Evolutionary conservation across 2,888 invertebrate species (phyloP), one percentile per base, ranked within the genome.

Genomic region (Amaurobius ferox): DNA sequence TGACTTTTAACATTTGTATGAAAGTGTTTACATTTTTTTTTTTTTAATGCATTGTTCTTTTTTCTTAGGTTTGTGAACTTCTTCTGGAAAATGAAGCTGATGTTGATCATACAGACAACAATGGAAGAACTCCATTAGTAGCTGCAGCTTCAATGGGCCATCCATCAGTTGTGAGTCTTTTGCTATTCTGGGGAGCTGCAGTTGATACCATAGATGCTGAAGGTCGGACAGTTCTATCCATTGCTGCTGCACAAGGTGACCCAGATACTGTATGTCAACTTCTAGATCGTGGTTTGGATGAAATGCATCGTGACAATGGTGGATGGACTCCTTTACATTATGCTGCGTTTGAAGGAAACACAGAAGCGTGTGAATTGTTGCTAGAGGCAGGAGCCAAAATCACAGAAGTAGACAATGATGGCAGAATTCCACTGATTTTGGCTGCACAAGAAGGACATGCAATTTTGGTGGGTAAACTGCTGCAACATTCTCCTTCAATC

Each of bases 241-340:
- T 93, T 28, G 92, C 93, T 7, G 91, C 92, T 13, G 91, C 91
- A 7, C 90, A 88, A 30, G 88, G 88, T 0, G 81, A 88, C 61
- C 95, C 95, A 44, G 96, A 96, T 89, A 97, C 98, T 11, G 98
- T 98, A 0, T 94, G 96, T 26, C 96, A 96, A 90, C 92, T 98
- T 61, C 93, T 98, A 19, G 97, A 96, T 91, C 93, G 97, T 89
- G 98, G 94, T 90, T 90, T 92, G 86, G 93, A 93, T 89, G 93
- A 93, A 90, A 92, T 92, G 90, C 93, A 93, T 89, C 89, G 93
- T 13, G 98, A 98, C 91, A 97, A 98, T 92, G 96, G 96, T 0
- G 98, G 98, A 0, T 98, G 98, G 98, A 98, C 98, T 0, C 98
- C 99, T 0, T 91, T 99, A 76, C 98, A 98, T 91, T 98, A 98